Evolutionary conservation across 2,113 vertebrate species (phyloP), one percentile per base, ranked within the genome.

Genomic region (Platysternon megacephalum): DNA sequence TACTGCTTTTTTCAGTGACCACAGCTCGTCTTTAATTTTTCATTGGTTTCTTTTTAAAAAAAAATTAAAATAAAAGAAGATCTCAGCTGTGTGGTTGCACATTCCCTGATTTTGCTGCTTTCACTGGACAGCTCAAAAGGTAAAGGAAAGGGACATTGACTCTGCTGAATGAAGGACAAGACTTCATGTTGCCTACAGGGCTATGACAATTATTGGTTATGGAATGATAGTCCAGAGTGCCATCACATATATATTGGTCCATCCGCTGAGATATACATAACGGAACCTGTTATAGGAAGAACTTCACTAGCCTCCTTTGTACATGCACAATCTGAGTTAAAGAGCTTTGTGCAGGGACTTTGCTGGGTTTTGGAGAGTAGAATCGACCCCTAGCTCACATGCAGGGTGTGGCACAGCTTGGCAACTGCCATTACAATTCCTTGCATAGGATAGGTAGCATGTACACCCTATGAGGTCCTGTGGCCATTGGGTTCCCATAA

Each of bases 11-110:
- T 88, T 48, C 53, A 39, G n/a, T 80, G 79, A 95, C 92, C 90
- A 85, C 92, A 95, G 79, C 42, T 92, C 49, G 84, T 56, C 80
- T 86, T 87, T 79, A 94, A 82, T 49, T 74, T 95, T 96, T 89
- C 82, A 88, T 90, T 94, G 79, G 84, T 49, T 85, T 95, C 94
- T 92, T 72, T 94, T 82, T 85, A 55, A 78, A 7, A 55, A 78
- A 16, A 19, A 91, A 94, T 93, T 92, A 83, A 95, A 94, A 92
- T 85, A 83, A 86, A 74, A 55, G 78, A 89, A 53, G 72, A 89
- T 88, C 86, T 94, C 92, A 85, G 74, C 82, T n/a, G 14, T 91
- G 81, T 68, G 93, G 68, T 93, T 97, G 95, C 93, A 92, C 74
- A 89, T 79, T n/a, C 65, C 88, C 24, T 81, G 83, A 84, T 28